Evolutionary conservation across 1,140 invertebrate species (phyloP).

Genomic region (Listronotus bonariensis): DNA sequence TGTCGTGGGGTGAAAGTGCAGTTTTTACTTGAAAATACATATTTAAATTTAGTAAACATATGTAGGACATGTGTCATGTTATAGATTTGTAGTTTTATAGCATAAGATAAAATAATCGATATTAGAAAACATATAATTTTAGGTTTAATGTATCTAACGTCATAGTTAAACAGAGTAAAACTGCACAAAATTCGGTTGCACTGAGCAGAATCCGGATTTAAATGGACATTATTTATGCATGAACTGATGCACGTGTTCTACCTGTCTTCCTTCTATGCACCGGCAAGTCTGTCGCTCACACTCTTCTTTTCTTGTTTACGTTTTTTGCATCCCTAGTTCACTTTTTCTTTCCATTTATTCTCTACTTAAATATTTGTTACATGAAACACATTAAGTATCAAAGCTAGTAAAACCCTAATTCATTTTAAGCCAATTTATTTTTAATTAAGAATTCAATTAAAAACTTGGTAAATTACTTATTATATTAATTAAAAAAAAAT

Average conservation of each 20-base stretch:
- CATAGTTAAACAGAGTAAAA: not conserved
- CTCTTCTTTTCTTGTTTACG: conserved; percentile 36
- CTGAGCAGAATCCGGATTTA: conserved; percentile 33
- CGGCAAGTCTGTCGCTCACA: conserved; percentile 7
- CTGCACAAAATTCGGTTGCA: conserved; percentile 13
- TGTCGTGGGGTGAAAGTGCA: conserved; percentile 4
- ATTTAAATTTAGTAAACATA: not conserved
- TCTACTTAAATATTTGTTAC: too few species aligned
- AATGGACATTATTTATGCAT: conserved; percentile 43
- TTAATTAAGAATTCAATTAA: conserved; percentile 12
- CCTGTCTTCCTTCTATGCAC: conserved; percentile 36
- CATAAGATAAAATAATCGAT: conserved; percentile 8
- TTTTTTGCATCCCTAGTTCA: conserved; percentile 16
- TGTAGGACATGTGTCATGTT: not conserved
- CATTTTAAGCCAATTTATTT: conserved; percentile 2
- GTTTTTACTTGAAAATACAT: not conserved
- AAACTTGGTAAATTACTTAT: not conserved
- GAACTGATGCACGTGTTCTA: conserved; percentile 45
- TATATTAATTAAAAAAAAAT: not conserved
- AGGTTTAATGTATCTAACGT: too few species aligned
- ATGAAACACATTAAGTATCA: too few species aligned
- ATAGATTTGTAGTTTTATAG: conserved; percentile 8
- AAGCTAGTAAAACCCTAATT: too few species aligned
- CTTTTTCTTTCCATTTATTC: not conserved
- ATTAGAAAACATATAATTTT: not conserved